phyloP scores from a whole-genome alignment of 1,140 invertebrate genomes.

The Oncopodura yosiiana region DNA sequence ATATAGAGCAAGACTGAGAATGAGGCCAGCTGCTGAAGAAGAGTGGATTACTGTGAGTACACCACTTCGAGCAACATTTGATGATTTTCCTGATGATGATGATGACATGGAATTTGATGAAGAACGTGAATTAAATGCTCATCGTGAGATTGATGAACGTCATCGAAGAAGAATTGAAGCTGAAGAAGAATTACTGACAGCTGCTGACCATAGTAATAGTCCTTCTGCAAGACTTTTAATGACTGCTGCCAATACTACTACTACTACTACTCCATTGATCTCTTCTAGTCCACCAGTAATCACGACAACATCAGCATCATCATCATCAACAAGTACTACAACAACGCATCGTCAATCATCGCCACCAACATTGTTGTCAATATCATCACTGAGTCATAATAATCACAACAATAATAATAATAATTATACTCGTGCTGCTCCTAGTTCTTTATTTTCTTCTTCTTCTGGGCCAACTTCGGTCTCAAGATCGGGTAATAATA shows the following conservation, averaged over 20 bases:
- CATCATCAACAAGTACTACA: too few relatives aligned
- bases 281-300: background rate
- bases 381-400: too few relatives aligned
- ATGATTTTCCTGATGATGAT: conserved; percentile 7
- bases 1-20: conserved; percentile 38
- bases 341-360: too few relatives aligned
- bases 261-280: background rate
- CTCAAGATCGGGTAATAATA: too few relatives aligned
- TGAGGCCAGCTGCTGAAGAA: conserved; percentile 16
- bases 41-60: conserved; percentile 10
- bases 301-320: conserved; percentile 3
- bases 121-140: background rate
- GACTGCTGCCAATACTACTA: background rate
- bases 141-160: background rate
- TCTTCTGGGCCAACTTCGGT: too few relatives aligned
- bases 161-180: too few relatives aligned
- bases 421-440: too few relatives aligned
- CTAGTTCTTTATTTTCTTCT: too few relatives aligned
- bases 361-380: too few relatives aligned
- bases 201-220: too few relatives aligned
- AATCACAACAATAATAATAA: too few relatives aligned
- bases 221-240: background rate
- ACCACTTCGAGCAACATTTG: conserved; percentile 18
- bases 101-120: conserved; percentile 19
- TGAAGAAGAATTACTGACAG: too few relatives aligned